Percentiles rank a stretch among this genome's conserved stretches.
Conservation (phyloP, 2,113 vertebrate species). For the Etheostoma spectabile region DNA sequence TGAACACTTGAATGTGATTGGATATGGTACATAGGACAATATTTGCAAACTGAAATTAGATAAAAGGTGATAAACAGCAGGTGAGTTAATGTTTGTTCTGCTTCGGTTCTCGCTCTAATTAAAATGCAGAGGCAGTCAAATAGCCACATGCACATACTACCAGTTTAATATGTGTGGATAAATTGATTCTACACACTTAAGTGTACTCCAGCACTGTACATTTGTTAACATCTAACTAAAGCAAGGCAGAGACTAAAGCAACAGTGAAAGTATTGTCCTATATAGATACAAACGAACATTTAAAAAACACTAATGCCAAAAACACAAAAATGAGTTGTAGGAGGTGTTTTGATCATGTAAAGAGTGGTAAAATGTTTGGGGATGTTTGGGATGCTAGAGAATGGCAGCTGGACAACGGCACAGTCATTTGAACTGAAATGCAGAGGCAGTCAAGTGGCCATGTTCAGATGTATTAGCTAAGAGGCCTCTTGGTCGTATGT, state of each 20-base stretch:
- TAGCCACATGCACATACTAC: slow-evolving; percentile 3
- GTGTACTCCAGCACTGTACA: background rate
- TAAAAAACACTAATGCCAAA: too few relatives aligned
- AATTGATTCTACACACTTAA: background rate
- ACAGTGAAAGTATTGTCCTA: background rate
- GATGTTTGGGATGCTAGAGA: background rate
- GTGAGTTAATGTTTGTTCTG: slow-evolving; percentile 25
- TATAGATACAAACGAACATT: background rate
- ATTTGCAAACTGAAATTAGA: background rate
- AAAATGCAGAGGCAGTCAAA: slow-evolving; percentile 26
- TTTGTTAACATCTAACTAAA: background rate
- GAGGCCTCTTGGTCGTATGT: slow-evolving; percentile 25
- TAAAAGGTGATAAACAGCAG: background rate
- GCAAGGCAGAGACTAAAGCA: too few relatives aligned
- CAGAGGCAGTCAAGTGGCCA: slow-evolving; percentile 42
- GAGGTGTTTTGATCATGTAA: background rate
- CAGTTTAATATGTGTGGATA: background rate
- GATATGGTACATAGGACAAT: background rate
- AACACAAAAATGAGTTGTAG: background rate
- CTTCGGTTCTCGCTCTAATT: slow-evolving; percentile 24
- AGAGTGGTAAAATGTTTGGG: slow-evolving; percentile 9
- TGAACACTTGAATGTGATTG: background rate
- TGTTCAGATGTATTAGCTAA: slow-evolving; percentile 27
- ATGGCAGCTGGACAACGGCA: slow-evolving; percentile 6
- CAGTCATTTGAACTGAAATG: slow-evolving; percentile 15